phyloP scores from a whole-genome alignment of 2,888 invertebrate genomes.

The Dilophus febrilis region DNA sequence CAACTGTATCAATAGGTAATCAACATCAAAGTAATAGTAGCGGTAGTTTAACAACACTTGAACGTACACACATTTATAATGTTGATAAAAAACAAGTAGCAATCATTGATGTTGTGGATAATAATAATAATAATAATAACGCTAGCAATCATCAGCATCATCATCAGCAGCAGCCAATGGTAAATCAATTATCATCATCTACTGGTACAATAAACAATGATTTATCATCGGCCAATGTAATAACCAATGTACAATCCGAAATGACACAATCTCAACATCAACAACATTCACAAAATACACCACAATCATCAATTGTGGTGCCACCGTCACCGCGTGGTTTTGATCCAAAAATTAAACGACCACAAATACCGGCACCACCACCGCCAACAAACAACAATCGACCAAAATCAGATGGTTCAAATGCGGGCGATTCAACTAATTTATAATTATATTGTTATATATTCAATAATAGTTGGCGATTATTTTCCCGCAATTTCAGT shows the following conservation, averaged over 20 bases:
- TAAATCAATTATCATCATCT: neutral
- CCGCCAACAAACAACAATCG: conserved; percentile 10
- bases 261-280: neutral
- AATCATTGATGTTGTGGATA: conserved; percentile 11
- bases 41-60: conserved; percentile 9
- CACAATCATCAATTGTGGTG: conserved; percentile 2
- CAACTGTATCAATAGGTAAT: neutral
- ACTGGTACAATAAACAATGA: neutral
- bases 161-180: neutral
- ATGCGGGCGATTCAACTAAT: conserved; percentile 11
- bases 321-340: conserved; percentile 13
- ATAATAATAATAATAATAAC: neutral
- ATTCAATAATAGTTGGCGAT: no score
- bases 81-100: conserved; percentile 14
- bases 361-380: conserved; percentile 13
- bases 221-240: neutral
- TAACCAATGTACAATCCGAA: neutral
- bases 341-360: conserved; percentile 13
- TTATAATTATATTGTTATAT: no score
- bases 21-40: conserved; percentile 6
- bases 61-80: conserved; percentile 14
- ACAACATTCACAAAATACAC: neutral
- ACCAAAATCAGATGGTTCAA: conserved; percentile 10
- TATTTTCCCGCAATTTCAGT: no score
- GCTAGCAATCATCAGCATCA: neutral